These are phyloP conservation scores for Cordilura impudica DNA, from an alignment of 2,888 invertebrate genomes.

Conservation along the genomic window DNA sequence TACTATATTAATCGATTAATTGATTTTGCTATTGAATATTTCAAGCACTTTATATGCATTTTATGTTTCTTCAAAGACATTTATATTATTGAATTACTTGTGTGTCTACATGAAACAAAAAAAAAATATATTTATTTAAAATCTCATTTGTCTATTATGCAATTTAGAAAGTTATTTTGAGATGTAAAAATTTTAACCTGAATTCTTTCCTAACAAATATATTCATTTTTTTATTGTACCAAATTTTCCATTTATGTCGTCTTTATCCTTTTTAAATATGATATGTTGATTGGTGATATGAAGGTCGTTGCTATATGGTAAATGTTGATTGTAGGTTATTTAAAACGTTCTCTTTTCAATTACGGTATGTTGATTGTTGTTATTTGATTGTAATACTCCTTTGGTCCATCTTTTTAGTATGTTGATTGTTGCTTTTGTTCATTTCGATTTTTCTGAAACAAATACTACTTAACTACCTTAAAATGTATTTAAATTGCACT, in stretches of 20 bases:
- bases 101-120: not conserved
- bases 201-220: no score
- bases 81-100: not conserved
- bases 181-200: no score
- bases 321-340: slow-evolving; percentile 49
- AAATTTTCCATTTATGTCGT: slow-evolving; percentile 1
- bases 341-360: not conserved
- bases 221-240: not conserved
- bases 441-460: no score
- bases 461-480: no score
- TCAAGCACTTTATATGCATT: slow-evolving; percentile 1
- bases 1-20: not conserved
- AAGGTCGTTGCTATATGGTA: not conserved
- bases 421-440: not conserved
- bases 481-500: no score
- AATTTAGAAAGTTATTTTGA: no score
- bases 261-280: not conserved
- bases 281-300: slow-evolving; percentile 47
- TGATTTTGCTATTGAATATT: not conserved
- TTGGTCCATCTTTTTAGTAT: not conserved
- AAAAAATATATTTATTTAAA: not conserved
- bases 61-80: not conserved
- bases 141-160: no score
- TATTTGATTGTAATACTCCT: not conserved
- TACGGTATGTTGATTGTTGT: slow-evolving; percentile 13